Evolutionary conservation across 1,140 invertebrate genomes (phyloP), one percentile per base, ranked within the genome.

Genomic region (Trachymyrmex cornetzi): DNA sequence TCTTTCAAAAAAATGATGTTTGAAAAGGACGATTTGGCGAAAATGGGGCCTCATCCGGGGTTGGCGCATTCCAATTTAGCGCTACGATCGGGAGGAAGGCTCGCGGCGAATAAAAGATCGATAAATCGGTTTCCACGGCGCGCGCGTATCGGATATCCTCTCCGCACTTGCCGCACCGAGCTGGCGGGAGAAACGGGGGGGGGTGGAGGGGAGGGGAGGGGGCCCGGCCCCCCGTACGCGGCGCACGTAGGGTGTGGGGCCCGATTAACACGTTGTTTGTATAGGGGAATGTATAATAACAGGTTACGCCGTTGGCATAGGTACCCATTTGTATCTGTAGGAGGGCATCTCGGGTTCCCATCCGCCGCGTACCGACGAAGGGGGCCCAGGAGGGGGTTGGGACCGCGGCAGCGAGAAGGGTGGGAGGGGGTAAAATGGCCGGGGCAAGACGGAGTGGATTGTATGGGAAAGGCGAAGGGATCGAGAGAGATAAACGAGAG

Each of bases 211-310:
- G 16, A 19, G 50, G 19, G 5, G 53, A 55, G 55, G n/a, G 48
- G 74, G 85, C 74, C 74, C 55, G 24, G 55, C 38, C 55, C 71
- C 77, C 77, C 77, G 85, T 87, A 71, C 72, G 77, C 81, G 91
- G 89, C 66, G 81, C 84, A 91, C 89, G 64, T 69, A 89, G 90
- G 89, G 89, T 91, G 93, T 84, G 92, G 93, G 93, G 91, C 89
- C 92, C 94, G 94, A 95, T 95, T 95, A 95, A 95, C 94, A 95
- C 94, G 94, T 95, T 95, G 94, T 95, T 95, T 95, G 94, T 94
- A 95, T 95, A 95, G 94, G 93, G 93, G 92, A 94, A 95, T 95
- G 94, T 95, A 94, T 95, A 95, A 95, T 95, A 95, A 95, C 95
- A 95, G 95, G 95, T 95, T 95, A 92, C 92, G 90, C 90, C 91